phyloP scores from a whole-genome alignment of 2,113 vertebrate genomes.

The Amblyornis subalaris region DNA sequence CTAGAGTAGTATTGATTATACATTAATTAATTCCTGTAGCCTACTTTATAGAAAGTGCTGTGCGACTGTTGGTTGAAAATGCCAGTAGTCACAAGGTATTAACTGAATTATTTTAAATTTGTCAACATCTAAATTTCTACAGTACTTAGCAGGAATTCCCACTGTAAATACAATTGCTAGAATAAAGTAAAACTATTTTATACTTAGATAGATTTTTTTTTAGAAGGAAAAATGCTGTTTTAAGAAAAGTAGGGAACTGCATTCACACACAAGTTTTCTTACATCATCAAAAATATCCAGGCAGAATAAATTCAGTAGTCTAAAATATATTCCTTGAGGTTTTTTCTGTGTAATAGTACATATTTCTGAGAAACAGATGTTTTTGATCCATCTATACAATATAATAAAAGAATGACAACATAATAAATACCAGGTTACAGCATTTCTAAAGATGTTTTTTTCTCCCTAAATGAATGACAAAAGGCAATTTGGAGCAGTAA shows the following conservation, averaged over 20 bases:
- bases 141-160: background rate
- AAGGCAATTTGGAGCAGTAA: background rate
- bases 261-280: background rate
- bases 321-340: background rate
- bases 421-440: background rate
- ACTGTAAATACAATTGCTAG: background rate
- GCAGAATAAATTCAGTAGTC: background rate
- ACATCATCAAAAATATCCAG: background rate
- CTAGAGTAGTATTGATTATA: background rate
- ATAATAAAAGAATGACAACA: background rate
- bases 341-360: background rate
- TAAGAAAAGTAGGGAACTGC: background rate
- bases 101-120: background rate
- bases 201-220: background rate
- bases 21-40: conserved; percentile 8
- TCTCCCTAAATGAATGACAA: background rate
- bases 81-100: background rate
- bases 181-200: background rate
- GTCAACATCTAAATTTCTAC: background rate
- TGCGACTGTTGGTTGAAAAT: background rate
- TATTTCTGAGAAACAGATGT: background rate
- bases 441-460: background rate
- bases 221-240: background rate
- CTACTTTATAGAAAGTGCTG: background rate
- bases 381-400: background rate